Evolutionary conservation across 2,888 invertebrate genomes (phyloP), one percentile per base, ranked within the genome.

Genomic region (Erebia ligea): DNA sequence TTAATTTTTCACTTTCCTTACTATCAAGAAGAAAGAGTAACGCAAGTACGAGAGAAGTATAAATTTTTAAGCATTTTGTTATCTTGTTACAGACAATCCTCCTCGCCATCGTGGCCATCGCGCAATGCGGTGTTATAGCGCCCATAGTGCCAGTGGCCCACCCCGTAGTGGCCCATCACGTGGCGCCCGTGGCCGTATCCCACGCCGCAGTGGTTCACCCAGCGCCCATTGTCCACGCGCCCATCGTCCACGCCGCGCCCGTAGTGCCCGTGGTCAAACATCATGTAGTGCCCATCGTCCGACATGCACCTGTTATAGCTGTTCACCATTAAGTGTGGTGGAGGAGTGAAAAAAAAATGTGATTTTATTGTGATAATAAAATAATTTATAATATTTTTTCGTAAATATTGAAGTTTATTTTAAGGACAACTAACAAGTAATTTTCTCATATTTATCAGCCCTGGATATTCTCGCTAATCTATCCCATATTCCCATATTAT

Each of bases 61-160:
- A n/a, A 2, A 25, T 25, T 34, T 34, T 34, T 34, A 34, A 56
- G 11, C 21, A 15, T 54, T 65, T 21, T 34, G n/a, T 65, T 65
- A 67, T 57, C 67, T 52, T 58, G 72, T 84, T 82, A 21, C 87
- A 95, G 95, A 81, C 90, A 50, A 80, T 90, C 48, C 78, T 94
- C 68, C 81, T 92, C 65, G 91, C 91, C 40, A 59, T 94, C 68
- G 77, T 94, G 70, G 94, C 92, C 48, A 81, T 85, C 61, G 89
- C 83, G 8, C 86, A 88, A 67, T 91, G 86, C 0, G 92, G 92
- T 1, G 75, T 90, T 68, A 86, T 91, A 71, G 88, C 89, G 0
- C 90, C 91, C 5, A 78, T 90, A 19, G 83, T 86, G 11, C 87
- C 88, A 0, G 82, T 82, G 70, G 84, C 85, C 67, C 86, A 83